Percentiles rank a stretch among this genome's conserved stretches.
Evolutionary conservation across 2,113 vertebrate species (phyloP).

Genomic region (Ranitomeya variabilis): DNA sequence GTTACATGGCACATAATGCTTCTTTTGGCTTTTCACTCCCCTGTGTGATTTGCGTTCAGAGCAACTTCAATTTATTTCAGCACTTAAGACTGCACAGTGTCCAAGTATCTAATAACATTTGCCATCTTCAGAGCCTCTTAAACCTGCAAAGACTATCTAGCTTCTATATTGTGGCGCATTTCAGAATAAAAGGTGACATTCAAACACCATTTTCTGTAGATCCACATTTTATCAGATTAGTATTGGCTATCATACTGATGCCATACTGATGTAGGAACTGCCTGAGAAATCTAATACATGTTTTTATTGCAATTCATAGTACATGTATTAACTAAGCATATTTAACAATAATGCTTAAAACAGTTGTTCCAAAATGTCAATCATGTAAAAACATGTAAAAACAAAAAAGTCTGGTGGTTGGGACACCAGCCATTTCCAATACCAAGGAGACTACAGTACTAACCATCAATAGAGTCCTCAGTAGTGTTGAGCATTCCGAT

Average conservation of each 20-base stretch:
- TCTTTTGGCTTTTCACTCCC: neutral
- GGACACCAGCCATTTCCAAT: no score
- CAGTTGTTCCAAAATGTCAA: no score
- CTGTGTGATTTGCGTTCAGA: slow-evolving; percentile 20
- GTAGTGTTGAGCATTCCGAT: no score
- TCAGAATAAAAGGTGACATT: slow-evolving; percentile 29
- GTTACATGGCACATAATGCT: neutral
- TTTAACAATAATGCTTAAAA: no score
- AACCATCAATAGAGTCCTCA: no score
- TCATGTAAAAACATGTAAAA: no score
- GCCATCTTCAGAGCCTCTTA: slow-evolving; percentile 27
- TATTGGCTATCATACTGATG: neutral
- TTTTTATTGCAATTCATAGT: neutral
- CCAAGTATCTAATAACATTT: slow-evolving; percentile 23
- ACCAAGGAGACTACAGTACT: no score
- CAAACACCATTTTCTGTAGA: neutral
- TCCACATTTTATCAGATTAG: neutral
- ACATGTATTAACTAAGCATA: neutral
- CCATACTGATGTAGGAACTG: neutral
- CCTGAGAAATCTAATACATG: neutral
- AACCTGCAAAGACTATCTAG: neutral
- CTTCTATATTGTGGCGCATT: neutral
- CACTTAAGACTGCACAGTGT: slow-evolving; percentile 15
- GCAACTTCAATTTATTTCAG: slow-evolving; percentile 44
- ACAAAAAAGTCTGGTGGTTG: no score